Conservation (phyloP, 2,797 vertebrate species). For the Coluber constrictor region DNA sequence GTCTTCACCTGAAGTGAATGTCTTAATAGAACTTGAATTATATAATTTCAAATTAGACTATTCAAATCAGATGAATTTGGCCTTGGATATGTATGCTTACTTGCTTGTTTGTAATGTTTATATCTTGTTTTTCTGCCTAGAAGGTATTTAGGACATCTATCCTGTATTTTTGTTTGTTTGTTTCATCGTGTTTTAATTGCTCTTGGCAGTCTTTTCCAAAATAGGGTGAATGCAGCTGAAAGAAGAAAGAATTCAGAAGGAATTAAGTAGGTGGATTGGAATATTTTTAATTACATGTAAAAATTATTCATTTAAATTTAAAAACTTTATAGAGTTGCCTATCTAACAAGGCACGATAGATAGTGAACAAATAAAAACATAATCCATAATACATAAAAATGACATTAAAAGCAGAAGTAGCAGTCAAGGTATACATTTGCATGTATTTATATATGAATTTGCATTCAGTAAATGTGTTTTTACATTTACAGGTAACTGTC, state of each 20-base stretch:
- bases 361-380: neutral
- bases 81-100: neutral
- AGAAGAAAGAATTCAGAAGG: neutral
- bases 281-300: neutral
- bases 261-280: neutral
- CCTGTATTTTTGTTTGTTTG: neutral
- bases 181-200: neutral
- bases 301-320: neutral
- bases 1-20: neutral
- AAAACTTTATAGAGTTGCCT: neutral
- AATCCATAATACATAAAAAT: neutral
- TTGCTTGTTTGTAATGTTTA: neutral
- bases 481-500: constrained; percentile 13
- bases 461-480: neutral
- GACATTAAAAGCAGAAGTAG: neutral
- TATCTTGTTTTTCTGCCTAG: neutral
- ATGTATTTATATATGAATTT: neutral
- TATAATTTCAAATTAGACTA: neutral
- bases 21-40: neutral
- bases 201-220: neutral
- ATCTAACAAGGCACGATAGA: neutral
- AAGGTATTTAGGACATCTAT: neutral
- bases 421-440: neutral
- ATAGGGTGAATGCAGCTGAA: neutral
- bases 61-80: neutral